Evolutionary conservation across 2,888 invertebrate genomes (phyloP).

Genomic region (Chromoteleia sp.): DNA sequence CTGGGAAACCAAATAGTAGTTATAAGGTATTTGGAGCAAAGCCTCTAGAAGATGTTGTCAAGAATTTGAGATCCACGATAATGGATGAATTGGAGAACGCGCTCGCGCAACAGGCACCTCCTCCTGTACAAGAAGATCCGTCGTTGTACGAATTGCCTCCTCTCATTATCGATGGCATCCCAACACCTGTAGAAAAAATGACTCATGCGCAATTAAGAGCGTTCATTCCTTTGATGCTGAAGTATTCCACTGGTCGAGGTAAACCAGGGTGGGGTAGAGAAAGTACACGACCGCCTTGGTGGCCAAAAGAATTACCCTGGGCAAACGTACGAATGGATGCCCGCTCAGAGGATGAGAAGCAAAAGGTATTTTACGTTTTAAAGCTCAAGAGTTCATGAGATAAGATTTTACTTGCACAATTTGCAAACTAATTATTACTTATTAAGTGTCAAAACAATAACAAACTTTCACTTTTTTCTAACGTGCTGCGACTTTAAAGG

Average conservation of each 20-base stretch:
- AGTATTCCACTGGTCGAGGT: constrained; percentile 98
- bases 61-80: constrained; percentile 94
- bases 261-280: constrained; percentile 99
- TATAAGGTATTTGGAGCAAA: constrained; percentile 99
- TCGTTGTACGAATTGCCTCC: constrained; percentile 98
- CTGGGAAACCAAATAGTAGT: constrained; percentile 97
- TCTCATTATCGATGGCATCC: constrained; percentile 98
- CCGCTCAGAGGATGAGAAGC: constrained; percentile 97
- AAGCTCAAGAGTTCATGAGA: no score
- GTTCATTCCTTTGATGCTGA: constrained; percentile 98
- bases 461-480: no score
- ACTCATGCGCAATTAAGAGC: constrained; percentile 98
- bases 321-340: constrained; percentile 99
- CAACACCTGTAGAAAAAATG: constrained; percentile 99
- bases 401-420: no score
- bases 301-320: constrained; percentile 99
- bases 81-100: constrained; percentile 98
- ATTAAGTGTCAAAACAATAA: no score
- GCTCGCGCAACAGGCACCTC: constrained; percentile 96
- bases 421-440: no score
- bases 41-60: constrained; percentile 97
- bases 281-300: constrained; percentile 98
- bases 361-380: constrained; percentile 89
- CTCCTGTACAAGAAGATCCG: constrained; percentile 94
- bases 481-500: no score